Conservation (phyloP, 1,140 invertebrate genomes). For the Macrobrachium rosenbergii region DNA sequence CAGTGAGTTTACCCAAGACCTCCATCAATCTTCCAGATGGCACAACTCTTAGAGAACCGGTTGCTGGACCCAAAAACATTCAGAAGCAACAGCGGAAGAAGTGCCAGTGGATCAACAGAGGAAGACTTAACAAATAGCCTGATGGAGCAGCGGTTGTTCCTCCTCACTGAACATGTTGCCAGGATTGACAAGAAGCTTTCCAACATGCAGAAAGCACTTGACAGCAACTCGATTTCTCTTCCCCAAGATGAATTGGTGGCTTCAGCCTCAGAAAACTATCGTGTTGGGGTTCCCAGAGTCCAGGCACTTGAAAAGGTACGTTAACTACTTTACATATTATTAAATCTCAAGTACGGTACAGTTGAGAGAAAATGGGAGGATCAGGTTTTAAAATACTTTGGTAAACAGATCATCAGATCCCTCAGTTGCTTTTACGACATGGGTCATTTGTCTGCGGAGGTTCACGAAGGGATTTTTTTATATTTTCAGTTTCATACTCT, state of each 20-base stretch:
- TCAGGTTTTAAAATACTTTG: too few species aligned
- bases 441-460: not conserved
- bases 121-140: constrained; percentile 12
- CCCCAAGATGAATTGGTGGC: constrained; percentile 47
- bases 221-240: constrained; percentile 45
- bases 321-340: not conserved
- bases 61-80: constrained; percentile 32
- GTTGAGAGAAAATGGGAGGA: too few species aligned
- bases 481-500: not conserved
- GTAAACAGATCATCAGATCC: not conserved
- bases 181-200: constrained; percentile 53
- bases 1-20: not conserved
- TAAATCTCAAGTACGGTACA: not conserved
- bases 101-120: not conserved
- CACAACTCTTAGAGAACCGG: constrained; percentile 28
- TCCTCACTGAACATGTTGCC: constrained; percentile 46
- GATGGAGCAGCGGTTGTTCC: constrained; percentile 52
- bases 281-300: constrained; percentile 69
- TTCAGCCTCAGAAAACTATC: constrained; percentile 66
- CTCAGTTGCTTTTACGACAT: not conserved
- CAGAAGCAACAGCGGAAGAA: constrained; percentile 10
- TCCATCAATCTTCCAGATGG: constrained; percentile 16
- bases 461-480: too few species aligned
- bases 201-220: constrained; percentile 45
- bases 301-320: constrained; percentile 67